Evolutionary conservation across 2,113 vertebrate genomes (phyloP).

Genomic region (Pelecanus crispus): DNA sequence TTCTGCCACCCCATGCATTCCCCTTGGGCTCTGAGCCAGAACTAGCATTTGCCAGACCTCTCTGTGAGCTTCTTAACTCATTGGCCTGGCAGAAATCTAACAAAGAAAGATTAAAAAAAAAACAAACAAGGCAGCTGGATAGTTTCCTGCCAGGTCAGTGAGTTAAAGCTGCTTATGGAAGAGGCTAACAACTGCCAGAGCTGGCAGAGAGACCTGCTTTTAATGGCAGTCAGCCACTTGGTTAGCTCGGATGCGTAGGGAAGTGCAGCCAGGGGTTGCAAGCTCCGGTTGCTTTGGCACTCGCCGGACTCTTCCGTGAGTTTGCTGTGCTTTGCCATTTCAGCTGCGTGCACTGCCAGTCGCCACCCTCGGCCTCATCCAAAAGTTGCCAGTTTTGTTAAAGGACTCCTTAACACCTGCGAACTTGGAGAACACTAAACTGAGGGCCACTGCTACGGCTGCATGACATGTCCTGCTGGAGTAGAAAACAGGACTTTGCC

Average conservation of each 20-base stretch:
- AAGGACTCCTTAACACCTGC: background rate
- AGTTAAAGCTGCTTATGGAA: background rate
- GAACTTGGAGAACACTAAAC: background rate
- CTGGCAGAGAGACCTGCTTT: background rate
- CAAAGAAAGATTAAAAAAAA: background rate
- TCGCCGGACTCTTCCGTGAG: rapidly evolving
- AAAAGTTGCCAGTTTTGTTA: background rate
- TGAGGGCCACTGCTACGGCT: background rate
- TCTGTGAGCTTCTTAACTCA: background rate
- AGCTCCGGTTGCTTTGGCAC: background rate
- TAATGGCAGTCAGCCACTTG: background rate
- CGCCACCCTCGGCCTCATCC: rapidly evolving
- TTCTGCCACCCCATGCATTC: background rate
- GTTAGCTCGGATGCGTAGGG: rapidly evolving
- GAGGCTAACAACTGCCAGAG: background rate
- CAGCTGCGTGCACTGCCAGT: background rate
- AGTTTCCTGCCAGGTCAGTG: background rate
- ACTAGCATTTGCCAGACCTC: background rate
- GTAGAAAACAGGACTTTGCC: background rate
- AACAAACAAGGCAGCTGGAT: background rate
- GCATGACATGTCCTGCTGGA: background rate
- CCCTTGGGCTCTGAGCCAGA: background rate
- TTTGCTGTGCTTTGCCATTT: rapidly evolving
- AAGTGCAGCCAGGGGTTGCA: too few relatives aligned
- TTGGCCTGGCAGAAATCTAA: background rate